phyloP scores from a whole-genome alignment of 2,888 invertebrate species.

The Drosophila demipolita region DNA sequence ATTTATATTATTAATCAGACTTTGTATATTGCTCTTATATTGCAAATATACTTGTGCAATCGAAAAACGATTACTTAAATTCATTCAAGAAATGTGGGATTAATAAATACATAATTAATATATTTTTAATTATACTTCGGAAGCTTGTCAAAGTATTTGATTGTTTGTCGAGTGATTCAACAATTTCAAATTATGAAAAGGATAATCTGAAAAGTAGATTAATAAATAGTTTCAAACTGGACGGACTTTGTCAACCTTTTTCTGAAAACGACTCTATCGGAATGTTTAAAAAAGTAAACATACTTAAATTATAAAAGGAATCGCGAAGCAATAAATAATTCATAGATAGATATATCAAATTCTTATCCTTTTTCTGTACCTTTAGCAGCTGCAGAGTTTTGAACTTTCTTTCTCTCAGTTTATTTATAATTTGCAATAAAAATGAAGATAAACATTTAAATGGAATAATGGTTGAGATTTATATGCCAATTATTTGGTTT shows the following conservation, averaged over 20 bases:
- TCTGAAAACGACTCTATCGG: too few species aligned
- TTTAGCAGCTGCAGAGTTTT: neutral
- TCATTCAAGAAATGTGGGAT: neutral
- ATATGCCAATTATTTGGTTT: neutral
- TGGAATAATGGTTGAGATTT: neutral
- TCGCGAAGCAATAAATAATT: neutral
- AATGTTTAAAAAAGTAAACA: neutral
- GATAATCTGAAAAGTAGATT: neutral
- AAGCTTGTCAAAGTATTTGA: neutral
- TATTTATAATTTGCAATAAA: neutral
- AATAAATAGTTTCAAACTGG: too few species aligned
- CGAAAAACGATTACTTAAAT: neutral
- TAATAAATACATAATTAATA: neutral
- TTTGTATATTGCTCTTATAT: conserved; percentile 13
- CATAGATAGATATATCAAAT: neutral
- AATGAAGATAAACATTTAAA: neutral
- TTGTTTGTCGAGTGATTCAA: neutral
- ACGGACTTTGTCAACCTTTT: too few species aligned
- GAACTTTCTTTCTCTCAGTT: neutral
- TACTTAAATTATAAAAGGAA: neutral
- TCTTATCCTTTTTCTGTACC: neutral
- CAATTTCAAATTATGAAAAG: neutral
- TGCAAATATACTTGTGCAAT: conserved; percentile 1
- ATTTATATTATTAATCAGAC: conserved; percentile 17
- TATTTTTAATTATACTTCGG: neutral